phyloP scores from a whole-genome alignment of 2,888 invertebrate species.

The Limnephilus rhombicus region DNA sequence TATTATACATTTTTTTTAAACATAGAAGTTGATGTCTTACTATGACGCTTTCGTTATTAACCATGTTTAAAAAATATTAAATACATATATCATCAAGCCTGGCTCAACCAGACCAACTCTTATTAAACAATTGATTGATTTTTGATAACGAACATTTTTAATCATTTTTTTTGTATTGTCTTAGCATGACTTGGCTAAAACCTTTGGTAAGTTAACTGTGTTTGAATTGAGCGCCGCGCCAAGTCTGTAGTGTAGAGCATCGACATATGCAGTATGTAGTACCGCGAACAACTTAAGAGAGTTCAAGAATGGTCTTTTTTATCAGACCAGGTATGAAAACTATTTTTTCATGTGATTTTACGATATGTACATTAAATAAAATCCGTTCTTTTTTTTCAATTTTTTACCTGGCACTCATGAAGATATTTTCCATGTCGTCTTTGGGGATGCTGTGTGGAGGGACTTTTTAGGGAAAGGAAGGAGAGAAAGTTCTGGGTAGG shows the following conservation, averaged over 20 bases:
- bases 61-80: background rate
- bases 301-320: background rate
- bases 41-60: background rate
- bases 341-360: background rate
- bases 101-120: background rate
- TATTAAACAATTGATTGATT: background rate
- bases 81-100: background rate
- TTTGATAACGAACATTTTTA: background rate
- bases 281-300: background rate
- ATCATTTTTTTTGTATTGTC: background rate
- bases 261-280: background rate
- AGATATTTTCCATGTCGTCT: too few species aligned
- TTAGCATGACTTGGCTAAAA: background rate
- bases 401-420: too few species aligned
- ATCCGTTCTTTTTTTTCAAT: too few species aligned
- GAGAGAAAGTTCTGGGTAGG: too few species aligned
- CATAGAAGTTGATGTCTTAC: too few species aligned
- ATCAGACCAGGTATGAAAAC: rapidly evolving
- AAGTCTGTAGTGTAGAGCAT: too few species aligned
- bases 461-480: too few species aligned
- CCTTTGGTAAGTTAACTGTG: background rate
- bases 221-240: background rate
- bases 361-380: too few species aligned
- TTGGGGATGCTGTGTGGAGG: too few species aligned
- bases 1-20: too few species aligned